Percentiles rank a stretch among this genome's conserved stretches.
Evolutionary conservation across 2,888 invertebrate species (phyloP).

Genomic region (Drosophila heteroneura): DNA sequence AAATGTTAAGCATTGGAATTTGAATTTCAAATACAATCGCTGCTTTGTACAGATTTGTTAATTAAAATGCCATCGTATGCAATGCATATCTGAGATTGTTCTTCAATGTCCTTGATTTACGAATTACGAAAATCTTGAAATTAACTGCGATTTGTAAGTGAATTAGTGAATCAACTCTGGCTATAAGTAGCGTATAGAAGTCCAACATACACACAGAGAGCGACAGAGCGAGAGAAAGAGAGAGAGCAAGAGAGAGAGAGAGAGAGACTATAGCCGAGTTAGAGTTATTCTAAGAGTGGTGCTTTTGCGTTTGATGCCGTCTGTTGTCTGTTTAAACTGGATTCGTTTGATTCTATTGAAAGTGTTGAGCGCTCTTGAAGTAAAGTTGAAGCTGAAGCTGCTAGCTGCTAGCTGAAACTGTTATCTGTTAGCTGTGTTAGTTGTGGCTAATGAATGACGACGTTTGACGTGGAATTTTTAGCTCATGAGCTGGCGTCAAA

Average conservation of each 20-base stretch:
- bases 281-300: slow-evolving; percentile 46
- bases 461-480: slow-evolving; percentile 73
- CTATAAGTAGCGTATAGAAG: not conserved
- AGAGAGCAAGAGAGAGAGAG: slow-evolving; percentile 1
- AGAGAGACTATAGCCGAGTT: slow-evolving; percentile 5
- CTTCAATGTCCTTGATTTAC: not conserved
- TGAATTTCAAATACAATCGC: not conserved
- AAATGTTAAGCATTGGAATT: not conserved
- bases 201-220: slow-evolving; percentile 7
- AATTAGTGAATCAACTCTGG: not conserved
- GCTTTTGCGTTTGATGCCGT: slow-evolving; percentile 31
- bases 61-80: not conserved
- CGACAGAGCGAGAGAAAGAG: slow-evolving; percentile 3
- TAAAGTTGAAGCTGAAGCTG: slow-evolving; percentile 20
- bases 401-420: not conserved
- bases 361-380: slow-evolving; percentile 60
- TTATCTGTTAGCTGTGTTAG: slow-evolving; percentile 5
- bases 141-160: not conserved
- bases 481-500: slow-evolving; percentile 67
- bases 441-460: slow-evolving; percentile 71
- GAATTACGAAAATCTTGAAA: not conserved
- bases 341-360: slow-evolving; percentile 75
- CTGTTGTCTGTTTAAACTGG: slow-evolving; percentile 59
- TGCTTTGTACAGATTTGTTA: not conserved
- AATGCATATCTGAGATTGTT: not conserved